A percentile compares a stretch with the other conserved stretches of the same genome.
phyloP scores from a whole-genome alignment of 2,113 vertebrate species.

The Pedionomus torquatus region DNA sequence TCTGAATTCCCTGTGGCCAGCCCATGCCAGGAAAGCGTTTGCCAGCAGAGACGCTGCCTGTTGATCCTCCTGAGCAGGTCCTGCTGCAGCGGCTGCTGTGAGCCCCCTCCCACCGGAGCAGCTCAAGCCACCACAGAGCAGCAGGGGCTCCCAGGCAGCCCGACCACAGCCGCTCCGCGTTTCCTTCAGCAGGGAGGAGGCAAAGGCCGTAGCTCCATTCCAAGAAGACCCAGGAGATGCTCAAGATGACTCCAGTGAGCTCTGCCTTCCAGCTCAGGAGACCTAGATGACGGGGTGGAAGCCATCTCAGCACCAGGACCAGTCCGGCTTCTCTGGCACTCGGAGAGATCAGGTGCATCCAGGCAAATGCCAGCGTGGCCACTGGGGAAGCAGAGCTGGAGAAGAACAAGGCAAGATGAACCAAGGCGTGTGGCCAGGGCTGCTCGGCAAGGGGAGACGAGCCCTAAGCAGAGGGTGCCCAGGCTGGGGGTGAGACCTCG shows the following conservation, averaged over 20 bases:
- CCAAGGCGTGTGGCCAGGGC: accelerated
- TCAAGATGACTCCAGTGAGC: accelerated
- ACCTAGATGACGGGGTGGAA: accelerated
- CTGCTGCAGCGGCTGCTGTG: background rate
- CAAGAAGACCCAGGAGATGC: background rate
- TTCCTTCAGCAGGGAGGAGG: background rate
- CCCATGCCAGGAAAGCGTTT: background rate
- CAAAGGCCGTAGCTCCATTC: background rate
- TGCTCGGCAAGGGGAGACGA: accelerated
- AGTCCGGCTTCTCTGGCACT: background rate
- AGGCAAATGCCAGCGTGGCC: background rate
- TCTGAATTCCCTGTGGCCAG: background rate
- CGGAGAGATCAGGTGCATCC: accelerated
- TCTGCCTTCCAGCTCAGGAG: accelerated
- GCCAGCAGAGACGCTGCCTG: background rate
- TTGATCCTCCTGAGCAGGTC: background rate
- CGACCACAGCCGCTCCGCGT: accelerated
- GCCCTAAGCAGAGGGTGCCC: background rate
- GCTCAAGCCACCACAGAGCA: background rate
- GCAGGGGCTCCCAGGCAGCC: accelerated
- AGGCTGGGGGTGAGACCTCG: background rate
- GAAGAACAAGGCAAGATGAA: background rate
- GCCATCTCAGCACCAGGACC: background rate
- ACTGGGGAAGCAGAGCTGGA: background rate
- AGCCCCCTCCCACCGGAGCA: background rate